Conservation (phyloP, 1,140 invertebrate species). For the Dreissena rostriformis region DNA sequence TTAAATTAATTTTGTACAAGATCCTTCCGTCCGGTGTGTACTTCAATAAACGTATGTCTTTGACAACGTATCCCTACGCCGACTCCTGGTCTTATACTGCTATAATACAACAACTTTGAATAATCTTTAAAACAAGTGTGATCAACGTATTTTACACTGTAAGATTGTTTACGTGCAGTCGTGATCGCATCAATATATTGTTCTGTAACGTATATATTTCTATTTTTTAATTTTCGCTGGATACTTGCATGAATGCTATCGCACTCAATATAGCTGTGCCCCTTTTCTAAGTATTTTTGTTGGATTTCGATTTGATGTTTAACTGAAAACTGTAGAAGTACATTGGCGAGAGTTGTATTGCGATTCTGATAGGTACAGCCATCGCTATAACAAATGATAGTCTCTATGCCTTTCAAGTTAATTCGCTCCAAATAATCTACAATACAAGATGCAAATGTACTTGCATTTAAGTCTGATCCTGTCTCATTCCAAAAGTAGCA, state of each 20-base stretch:
- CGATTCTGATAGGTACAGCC: conserved; percentile 44
- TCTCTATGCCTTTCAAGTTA: conserved; percentile 6
- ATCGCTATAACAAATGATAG: conserved; percentile 27
- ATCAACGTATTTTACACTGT: conserved; percentile 29
- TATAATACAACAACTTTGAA: conserved; percentile 27
- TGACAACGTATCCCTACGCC: conserved; percentile 32
- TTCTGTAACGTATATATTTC: conserved; percentile 38
- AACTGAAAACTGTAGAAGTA: conserved; percentile 27
- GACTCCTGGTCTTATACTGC: conserved; percentile 24
- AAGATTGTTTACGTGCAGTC: conserved; percentile 3
- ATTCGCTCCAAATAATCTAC: conserved; percentile 19
- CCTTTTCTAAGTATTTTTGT: conserved; percentile 59
- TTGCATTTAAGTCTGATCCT: conserved; percentile 7
- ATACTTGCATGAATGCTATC: conserved; percentile 57
- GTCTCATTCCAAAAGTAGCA: conserved; percentile 44
- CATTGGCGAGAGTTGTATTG: conserved; percentile 17
- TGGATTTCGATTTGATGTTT: conserved; percentile 35
- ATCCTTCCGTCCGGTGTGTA: conserved; percentile 45
- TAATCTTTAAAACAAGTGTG: conserved; percentile 19
- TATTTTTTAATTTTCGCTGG: conserved; percentile 47
- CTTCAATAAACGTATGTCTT: conserved; percentile 33
- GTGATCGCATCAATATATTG: conserved; percentile 32
- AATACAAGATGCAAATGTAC: conserved; percentile 31
- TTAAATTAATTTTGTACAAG: conserved; percentile 27
- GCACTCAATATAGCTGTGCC: conserved; percentile 59